phyloP scores from a whole-genome alignment of 2,113 vertebrate genomes.

The Hystrix cristata region DNA sequence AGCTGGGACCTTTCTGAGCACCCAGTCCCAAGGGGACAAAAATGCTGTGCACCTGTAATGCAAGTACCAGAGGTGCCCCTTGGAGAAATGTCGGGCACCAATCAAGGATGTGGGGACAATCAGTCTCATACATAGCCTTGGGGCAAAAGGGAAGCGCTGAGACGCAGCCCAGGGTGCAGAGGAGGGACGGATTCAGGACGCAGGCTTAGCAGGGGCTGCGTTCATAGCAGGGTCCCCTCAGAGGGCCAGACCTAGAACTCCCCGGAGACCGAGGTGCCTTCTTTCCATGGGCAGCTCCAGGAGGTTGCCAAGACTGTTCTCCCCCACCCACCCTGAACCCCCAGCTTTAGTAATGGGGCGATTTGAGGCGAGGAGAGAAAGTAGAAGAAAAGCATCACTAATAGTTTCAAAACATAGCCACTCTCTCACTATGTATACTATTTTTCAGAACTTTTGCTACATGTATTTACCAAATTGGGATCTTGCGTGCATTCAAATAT shows the following conservation, averaged over 20 bases:
- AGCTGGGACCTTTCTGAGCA: neutral
- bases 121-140: neutral
- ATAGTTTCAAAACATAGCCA: neutral
- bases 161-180: neutral
- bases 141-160: too few relatives aligned
- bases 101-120: accelerated
- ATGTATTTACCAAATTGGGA: neutral
- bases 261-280: accelerated
- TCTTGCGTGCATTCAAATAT: neutral
- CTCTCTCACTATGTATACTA: neutral
- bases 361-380: neutral
- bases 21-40: neutral
- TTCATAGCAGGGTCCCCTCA: neutral
- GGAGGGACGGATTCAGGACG: neutral
- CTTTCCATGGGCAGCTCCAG: neutral
- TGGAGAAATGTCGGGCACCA: neutral
- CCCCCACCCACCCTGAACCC: neutral
- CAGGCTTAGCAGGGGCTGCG: neutral
- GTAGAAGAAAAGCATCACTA: neutral
- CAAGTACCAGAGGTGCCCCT: neutral
- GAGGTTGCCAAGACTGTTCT: neutral
- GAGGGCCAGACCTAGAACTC: neutral
- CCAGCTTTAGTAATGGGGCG: neutral
- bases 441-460: neutral
- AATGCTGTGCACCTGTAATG: neutral